Conservation (phyloP, 2,888 invertebrate genomes). For the Neelides folsomi region DNA sequence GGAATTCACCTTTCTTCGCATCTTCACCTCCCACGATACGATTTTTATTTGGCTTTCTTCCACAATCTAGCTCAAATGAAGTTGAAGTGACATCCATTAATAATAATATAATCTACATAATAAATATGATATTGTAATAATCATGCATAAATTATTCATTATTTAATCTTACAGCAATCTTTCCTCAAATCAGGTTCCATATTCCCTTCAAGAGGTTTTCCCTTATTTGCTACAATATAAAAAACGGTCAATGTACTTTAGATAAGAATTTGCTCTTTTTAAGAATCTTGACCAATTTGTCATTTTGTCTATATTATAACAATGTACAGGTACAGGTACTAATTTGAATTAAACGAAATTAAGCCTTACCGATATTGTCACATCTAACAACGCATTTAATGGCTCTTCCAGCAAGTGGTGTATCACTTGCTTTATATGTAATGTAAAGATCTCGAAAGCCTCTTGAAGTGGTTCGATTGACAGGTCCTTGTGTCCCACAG, state of each 20-base stretch:
- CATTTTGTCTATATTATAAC: no score
- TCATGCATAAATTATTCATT: not conserved
- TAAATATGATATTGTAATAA: no score
- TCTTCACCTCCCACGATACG: constrained; percentile 23
- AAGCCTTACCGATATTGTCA: constrained; percentile 7
- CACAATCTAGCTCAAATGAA: constrained; percentile 12
- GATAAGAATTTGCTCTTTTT: not conserved
- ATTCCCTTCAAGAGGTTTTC: constrained; percentile 3
- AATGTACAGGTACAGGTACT: not conserved
- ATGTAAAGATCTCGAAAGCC: constrained; percentile 7
- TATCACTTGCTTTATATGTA: constrained; percentile 1
- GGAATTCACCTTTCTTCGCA: constrained; percentile 15
- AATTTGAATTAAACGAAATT: not conserved
- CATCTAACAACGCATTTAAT: constrained; percentile 18
- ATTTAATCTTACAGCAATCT: constrained; percentile 14
- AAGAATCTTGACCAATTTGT: no score
- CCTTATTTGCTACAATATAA: not conserved
- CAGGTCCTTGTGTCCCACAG: constrained; percentile 8
- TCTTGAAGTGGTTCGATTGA: constrained; percentile 2
- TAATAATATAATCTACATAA: constrained; percentile 1
- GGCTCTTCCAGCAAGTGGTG: constrained; percentile 2
- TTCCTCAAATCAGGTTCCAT: constrained; percentile 11
- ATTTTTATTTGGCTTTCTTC: constrained; percentile 18
- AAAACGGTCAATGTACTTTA: no score
- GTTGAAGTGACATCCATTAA: not conserved